Evolutionary conservation across 37 sponge, comb jelly and placozoan species (phyloP), one percentile per base, ranked within the genome.

Genomic region (Spongilla lacustris): DNA sequence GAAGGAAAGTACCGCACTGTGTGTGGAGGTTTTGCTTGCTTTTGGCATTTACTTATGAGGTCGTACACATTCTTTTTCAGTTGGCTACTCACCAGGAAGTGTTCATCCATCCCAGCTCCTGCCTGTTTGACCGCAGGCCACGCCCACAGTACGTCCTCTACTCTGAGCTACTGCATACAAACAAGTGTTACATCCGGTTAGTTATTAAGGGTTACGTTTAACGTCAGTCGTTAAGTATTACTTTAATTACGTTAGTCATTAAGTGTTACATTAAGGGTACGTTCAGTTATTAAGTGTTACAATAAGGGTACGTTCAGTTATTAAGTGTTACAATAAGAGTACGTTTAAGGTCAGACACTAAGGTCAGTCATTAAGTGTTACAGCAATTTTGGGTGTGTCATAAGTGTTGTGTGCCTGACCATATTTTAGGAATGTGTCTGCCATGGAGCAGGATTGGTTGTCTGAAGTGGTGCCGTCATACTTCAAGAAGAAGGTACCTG

Each of bases 141-240:
- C 88, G 74, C 66, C 94, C 96, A 26, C 82, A 69, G 6, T 85
- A 32, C 69, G 83, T 96, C 6, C 31, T 96, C 73, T 96, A 94
- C 76, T 90, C 91, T 71, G 94, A 91, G 36, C 88, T 96, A 4
- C 87, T 96, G 26, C 86, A 88, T 77, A 96, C 96, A 10, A 37
- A 94, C 66, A 96, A 96, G 68, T 85, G 95, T 66, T 96, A 96
- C 87, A 96, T 96, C 94, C 93, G 96, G 96, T 95, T 19, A 85
- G 58, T 58, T 58, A 13, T 58, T 58, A 10, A 46, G n/a, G n/a
- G n/a, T n/a, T n/a, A n/a, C n/a, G n/a, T n/a, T n/a, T n/a, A n/a
- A n/a, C n/a, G n/a, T 46, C 46, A 46, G 46, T 4, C 8, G 46
- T 46, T 46, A 46, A 10, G 46, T 8, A 10, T 8, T 46, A 46